Conservation (phyloP, 2,113 vertebrate species). For the Nothoprocta pentlandii region DNA sequence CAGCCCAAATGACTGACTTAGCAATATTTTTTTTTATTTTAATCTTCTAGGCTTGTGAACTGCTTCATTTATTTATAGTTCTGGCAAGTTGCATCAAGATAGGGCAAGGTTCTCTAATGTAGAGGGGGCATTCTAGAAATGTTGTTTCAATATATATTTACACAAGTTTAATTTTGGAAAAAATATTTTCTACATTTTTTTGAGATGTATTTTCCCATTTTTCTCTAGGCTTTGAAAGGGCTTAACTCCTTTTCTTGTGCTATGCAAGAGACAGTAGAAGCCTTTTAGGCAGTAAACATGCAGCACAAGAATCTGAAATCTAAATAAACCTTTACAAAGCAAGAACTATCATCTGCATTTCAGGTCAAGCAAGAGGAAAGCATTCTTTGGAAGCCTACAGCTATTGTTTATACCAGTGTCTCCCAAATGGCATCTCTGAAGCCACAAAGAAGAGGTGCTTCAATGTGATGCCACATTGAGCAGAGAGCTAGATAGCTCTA, state of each 20-base stretch:
- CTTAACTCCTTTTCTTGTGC: background rate
- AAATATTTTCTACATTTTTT: background rate
- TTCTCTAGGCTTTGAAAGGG: background rate
- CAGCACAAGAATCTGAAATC: background rate
- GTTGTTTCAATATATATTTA: background rate
- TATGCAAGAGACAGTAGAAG: background rate
- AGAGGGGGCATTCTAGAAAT: background rate
- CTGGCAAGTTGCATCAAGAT: background rate
- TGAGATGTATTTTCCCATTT: background rate
- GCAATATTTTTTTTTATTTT: background rate
- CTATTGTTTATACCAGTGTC: background rate
- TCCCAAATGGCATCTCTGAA: fast-evolving
- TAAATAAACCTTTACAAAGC: background rate
- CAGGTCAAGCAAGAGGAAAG: background rate
- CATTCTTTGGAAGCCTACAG: background rate
- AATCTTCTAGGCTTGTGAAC: background rate
- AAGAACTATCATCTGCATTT: background rate
- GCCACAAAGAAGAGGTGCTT: background rate
- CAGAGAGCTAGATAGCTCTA: fast-evolving
- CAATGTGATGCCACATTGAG: background rate
- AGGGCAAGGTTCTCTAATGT: background rate
- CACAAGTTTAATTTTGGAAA: background rate
- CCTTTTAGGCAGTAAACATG: background rate
- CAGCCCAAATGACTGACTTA: background rate
- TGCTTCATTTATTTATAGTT: background rate